A percentile compares a stretch with the other conserved stretches of the same genome.
phyloP scores from a whole-genome alignment of 2,113 vertebrate species.

The Apaloderma vittatum region DNA sequence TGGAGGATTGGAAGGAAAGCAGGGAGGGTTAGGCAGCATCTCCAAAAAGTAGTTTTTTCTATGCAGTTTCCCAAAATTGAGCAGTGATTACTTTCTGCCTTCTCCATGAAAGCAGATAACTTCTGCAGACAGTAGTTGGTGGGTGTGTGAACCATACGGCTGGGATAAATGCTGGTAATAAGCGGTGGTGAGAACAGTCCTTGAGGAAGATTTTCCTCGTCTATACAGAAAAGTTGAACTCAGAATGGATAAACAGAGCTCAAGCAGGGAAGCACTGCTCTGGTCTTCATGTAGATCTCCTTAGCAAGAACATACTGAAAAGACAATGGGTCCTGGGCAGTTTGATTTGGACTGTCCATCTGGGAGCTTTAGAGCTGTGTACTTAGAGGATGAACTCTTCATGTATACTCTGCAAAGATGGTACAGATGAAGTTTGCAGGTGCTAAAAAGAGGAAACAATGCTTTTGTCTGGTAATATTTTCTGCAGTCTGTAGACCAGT shows the following conservation, averaged over 20 bases:
- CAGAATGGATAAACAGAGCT: not conserved
- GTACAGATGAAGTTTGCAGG: not conserved
- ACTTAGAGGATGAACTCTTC: not conserved
- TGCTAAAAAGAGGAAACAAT: not conserved
- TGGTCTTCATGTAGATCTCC: not conserved
- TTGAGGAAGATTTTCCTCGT: not conserved
- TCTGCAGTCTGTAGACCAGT: not conserved
- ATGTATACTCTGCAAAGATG: rapidly evolving
- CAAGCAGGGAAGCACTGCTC: not conserved
- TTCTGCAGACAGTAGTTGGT: not conserved
- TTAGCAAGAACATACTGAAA: not conserved
- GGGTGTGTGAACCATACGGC: not conserved
- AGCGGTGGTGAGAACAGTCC: not conserved
- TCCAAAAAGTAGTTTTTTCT: not conserved
- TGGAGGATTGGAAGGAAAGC: not conserved
- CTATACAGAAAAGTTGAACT: not conserved
- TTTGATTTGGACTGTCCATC: not conserved
- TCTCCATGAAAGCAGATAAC: not conserved
- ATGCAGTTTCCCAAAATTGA: not conserved
- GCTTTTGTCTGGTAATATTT: not conserved
- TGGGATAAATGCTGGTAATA: not conserved
- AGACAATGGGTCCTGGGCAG: not conserved
- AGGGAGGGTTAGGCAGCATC: not conserved
- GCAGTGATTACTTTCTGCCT: not conserved
- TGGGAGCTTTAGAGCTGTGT: not conserved